Percentiles rank a stretch among this genome's conserved stretches.
These are phyloP conservation scores for Steatocranus sp. DNA, from an alignment of 2,797 vertebrate genomes.

Conservation along the genomic window DNA sequence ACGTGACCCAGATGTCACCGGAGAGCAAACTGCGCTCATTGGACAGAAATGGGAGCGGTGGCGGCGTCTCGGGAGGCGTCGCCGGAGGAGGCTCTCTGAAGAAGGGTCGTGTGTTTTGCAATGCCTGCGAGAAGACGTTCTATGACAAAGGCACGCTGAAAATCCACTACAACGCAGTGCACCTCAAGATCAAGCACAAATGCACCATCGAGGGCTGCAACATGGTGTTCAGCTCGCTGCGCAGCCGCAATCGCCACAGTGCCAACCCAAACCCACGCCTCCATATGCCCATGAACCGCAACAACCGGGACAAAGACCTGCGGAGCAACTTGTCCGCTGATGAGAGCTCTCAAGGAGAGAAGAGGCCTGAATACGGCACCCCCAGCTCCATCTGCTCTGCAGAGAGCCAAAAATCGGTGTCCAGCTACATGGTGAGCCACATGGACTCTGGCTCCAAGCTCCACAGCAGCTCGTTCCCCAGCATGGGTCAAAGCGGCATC, in stretches of 20 bases:
- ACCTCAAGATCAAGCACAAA: conserved; percentile 98
- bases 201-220: conserved; percentile 98
- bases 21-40: conserved; percentile 80
- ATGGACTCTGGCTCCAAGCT: conserved; percentile 77
- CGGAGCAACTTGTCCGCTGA: conserved; percentile 76
- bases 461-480: conserved; percentile 75
- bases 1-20: conserved; percentile 82
- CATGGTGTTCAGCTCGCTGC: conserved; percentile 96
- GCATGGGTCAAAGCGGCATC: conserved; percentile 83
- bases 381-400: conserved; percentile 65
- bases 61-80: not conserved
- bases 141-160: conserved; percentile 98
- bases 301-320: conserved; percentile 93
- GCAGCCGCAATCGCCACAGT: conserved; percentile 96
- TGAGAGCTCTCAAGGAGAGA: conserved; percentile 72
- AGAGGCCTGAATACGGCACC: conserved; percentile 70
- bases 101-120: conserved; percentile 95
- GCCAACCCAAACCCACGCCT: conserved; percentile 97
- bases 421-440: conserved; percentile 77
- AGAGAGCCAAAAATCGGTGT: conserved; percentile 74
- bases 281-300: conserved; percentile 98
- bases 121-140: conserved; percentile 96
- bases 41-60: conserved; percentile 72
- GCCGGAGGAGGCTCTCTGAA: conserved; percentile 68
- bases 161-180: conserved; percentile 98